phyloP scores from a whole-genome alignment of 2,113 vertebrate species.

The Scomber scombrus region DNA sequence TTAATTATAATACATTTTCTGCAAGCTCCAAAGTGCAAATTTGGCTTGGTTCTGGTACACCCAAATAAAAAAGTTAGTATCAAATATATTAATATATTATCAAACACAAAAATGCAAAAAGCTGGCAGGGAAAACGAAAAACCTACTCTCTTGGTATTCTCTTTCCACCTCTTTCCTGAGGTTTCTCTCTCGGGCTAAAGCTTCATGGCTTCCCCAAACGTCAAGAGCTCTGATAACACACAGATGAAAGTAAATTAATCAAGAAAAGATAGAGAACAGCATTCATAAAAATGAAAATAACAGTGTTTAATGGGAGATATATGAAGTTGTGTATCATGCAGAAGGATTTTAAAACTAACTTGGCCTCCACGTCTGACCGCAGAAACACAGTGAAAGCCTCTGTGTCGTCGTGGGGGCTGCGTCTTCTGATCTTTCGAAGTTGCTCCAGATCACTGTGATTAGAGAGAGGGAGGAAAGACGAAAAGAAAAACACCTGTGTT shows the following conservation, averaged over 20 bases:
- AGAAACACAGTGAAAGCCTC: conserved; percentile 97
- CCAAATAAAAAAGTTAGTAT: too few species aligned
- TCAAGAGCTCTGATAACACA: conserved; percentile 89
- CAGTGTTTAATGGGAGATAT: not conserved
- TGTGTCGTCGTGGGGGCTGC: conserved; percentile 97
- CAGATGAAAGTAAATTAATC: conserved; percentile 27
- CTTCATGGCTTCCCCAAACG: conserved; percentile 97
- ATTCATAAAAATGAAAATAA: not conserved
- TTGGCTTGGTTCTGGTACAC: not conserved
- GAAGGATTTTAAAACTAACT: conserved; percentile 85
- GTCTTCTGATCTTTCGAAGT: conserved; percentile 92
- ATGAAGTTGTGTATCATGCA: not conserved
- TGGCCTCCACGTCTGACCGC: conserved; percentile 95
- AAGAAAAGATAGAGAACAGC: not conserved
- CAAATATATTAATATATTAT: too few species aligned
- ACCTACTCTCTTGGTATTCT: conserved; percentile 96
- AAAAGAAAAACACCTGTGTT: not conserved
- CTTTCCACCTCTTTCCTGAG: conserved; percentile 92
- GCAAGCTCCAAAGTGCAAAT: not conserved
- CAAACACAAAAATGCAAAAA: not conserved
- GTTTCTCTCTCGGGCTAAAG: conserved; percentile 93
- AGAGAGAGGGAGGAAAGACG: not conserved
- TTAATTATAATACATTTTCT: not conserved
- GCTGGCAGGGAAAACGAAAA: not conserved
- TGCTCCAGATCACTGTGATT: conserved; percentile 92